Percentiles rank a stretch among this genome's conserved stretches.
These are phyloP conservation scores for Augochlora pura DNA, from an alignment of 1,140 invertebrate species.

Conservation along the genomic window DNA sequence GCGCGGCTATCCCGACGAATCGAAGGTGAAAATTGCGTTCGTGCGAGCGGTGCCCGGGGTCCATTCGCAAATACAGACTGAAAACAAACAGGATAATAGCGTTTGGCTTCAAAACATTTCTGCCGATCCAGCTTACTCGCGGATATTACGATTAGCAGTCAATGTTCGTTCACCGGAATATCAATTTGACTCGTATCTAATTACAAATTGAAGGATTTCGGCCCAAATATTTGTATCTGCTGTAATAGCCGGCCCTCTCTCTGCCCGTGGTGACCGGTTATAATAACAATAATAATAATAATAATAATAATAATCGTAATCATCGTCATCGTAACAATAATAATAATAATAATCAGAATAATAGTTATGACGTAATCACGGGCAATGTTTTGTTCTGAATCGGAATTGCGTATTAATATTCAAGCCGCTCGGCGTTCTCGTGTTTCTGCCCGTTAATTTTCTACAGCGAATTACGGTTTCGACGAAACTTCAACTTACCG, in stretches of 20 bases:
- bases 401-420: slow-evolving; percentile 25
- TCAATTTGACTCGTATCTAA: slow-evolving; percentile 52
- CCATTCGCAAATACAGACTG: slow-evolving; percentile 59
- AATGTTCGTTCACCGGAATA: slow-evolving; percentile 24
- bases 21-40: slow-evolving; percentile 24
- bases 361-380: neutral
- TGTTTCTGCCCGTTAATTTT: slow-evolving; percentile 9
- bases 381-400: slow-evolving; percentile 16
- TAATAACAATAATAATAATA: too few species aligned
- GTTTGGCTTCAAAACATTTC: slow-evolving; percentile 62
- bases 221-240: slow-evolving; percentile 44
- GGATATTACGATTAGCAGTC: slow-evolving; percentile 53
- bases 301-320: neutral
- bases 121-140: slow-evolving; percentile 46
- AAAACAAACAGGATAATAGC: slow-evolving; percentile 61
- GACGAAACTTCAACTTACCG: neutral
- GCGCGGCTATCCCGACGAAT: slow-evolving; percentile 33
- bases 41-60: slow-evolving; percentile 19
- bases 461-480: neutral
- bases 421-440: neutral
- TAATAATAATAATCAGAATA: slow-evolving; percentile 2
- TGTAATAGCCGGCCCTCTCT: too few species aligned
- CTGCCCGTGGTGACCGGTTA: too few species aligned
- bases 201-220: slow-evolving; percentile 55
- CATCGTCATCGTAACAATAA: too few species aligned